Conservation (phyloP, 2,888 invertebrate genomes). For the Lathronympha strigana region DNA sequence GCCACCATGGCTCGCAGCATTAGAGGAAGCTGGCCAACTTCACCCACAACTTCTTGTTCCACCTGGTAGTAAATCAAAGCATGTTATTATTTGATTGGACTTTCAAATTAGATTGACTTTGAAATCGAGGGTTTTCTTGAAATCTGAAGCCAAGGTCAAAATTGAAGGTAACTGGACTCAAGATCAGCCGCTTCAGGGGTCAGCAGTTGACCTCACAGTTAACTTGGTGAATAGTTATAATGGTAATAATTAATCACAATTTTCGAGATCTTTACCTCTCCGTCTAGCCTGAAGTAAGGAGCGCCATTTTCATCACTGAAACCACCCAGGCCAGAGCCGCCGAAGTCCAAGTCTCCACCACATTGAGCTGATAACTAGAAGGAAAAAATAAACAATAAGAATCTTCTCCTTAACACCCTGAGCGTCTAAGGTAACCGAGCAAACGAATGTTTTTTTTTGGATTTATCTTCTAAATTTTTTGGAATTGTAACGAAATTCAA, state of each 20-base stretch:
- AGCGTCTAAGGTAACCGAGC: no score
- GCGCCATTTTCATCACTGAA: slow-evolving; percentile 79
- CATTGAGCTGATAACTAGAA: slow-evolving; percentile 78
- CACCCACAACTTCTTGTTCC: slow-evolving; percentile 81
- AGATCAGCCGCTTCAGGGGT: no score
- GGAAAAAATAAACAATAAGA: neutral
- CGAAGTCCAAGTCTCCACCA: slow-evolving; percentile 78
- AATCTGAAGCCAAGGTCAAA: neutral
- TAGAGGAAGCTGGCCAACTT: slow-evolving; percentile 90
- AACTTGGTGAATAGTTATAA: no score
- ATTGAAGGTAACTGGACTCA: neutral
- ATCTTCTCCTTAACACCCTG: neutral
- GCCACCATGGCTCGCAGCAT: slow-evolving; percentile 93
- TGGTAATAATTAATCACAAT: neutral
- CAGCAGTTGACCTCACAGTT: no score
- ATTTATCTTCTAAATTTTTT: no score
- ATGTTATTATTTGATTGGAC: neutral
- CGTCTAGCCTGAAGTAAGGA: slow-evolving; percentile 79
- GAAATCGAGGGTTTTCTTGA: neutral
- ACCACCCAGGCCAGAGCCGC: slow-evolving; percentile 75
- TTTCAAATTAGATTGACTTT: neutral
- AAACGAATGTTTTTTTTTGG: no score
- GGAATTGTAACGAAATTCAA: no score
- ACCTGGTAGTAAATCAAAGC: slow-evolving; percentile 56
- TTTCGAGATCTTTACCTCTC: slow-evolving; percentile 65